A percentile compares a stretch with the other conserved stretches of the same genome.
Conservation (phyloP, 1,140 invertebrate species). For the Procambarus clarkii region DNA sequence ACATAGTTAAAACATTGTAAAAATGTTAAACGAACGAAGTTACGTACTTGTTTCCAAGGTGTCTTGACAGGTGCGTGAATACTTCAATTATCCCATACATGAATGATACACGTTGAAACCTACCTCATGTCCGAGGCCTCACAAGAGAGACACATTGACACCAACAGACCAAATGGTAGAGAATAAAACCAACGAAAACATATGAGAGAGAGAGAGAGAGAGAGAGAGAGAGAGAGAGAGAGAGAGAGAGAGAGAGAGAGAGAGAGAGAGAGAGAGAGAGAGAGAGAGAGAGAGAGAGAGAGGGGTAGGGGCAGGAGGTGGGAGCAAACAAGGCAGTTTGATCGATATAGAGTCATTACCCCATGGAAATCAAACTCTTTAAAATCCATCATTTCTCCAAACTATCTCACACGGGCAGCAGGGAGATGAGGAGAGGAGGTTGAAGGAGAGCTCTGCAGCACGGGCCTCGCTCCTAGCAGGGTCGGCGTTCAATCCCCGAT, state of each 20-base stretch:
- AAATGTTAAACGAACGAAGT: no score
- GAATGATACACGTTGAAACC: neutral
- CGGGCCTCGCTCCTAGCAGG: neutral
- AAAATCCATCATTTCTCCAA: no score
- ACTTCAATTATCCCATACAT: neutral
- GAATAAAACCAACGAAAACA: no score
- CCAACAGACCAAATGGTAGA: no score
- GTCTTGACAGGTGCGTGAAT: neutral
- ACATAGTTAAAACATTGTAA: no score
- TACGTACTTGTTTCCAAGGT: no score
- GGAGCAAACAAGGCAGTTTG: neutral
- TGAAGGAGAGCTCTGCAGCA: neutral
- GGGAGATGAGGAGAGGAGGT: no score
- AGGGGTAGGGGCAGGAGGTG: no score
- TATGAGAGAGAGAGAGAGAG: no score
- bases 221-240: neutral
- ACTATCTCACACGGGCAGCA: no score
- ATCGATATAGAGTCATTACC: neutral
- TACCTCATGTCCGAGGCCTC: neutral
- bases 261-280: slow-evolving; percentile 6
- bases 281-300: slow-evolving; percentile 8
- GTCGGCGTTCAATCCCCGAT: no score
- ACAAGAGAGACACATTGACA: neutral
- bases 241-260: neutral
- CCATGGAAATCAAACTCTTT: neutral